A percentile compares a stretch with the other conserved stretches of the same genome.
Conservation (phyloP, 2,888 invertebrate species). For the Agriotes lineatus region DNA sequence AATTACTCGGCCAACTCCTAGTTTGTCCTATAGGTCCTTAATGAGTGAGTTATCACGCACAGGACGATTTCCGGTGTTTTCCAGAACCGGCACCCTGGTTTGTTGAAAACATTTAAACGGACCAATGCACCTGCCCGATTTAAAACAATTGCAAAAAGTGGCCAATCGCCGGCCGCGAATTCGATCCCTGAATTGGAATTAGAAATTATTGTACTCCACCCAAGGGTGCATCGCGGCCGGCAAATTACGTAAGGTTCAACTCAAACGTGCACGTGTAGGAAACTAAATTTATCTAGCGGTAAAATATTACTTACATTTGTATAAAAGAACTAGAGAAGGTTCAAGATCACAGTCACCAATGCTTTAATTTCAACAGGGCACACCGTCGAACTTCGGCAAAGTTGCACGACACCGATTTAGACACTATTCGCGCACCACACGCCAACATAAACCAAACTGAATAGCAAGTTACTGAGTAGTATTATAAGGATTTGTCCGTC, state of each 20-base stretch:
- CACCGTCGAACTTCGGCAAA: conserved; percentile 8
- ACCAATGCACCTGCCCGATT: neutral
- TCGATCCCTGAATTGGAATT: no score
- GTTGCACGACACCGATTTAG: conserved; percentile 17
- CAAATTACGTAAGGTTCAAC: conserved; percentile 4
- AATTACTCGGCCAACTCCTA: no score
- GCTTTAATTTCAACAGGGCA: conserved; percentile 6
- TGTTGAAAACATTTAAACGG: neutral
- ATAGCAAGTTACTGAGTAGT: conserved; percentile 46
- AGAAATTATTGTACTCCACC: neutral
- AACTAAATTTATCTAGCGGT: conserved; percentile 16
- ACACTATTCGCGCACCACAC: conserved; percentile 36
- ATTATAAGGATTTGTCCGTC: conserved; percentile 46
- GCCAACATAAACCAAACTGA: conserved; percentile 44
- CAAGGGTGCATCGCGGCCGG: conserved; percentile 5
- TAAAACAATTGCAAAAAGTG: neutral
- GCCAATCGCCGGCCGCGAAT: conserved; percentile 12
- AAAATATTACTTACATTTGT: conserved; percentile 34
- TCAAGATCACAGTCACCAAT: conserved; percentile 40
- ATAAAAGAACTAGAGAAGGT: conserved; percentile 25
- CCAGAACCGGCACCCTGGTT: neutral
- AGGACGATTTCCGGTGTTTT: neutral
- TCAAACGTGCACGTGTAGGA: conserved; percentile 7
- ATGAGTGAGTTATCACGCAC: no score
- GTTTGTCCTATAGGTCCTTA: no score